phyloP scores from a whole-genome alignment of 2,888 invertebrate species.

The Drosophila setosimentum region DNA sequence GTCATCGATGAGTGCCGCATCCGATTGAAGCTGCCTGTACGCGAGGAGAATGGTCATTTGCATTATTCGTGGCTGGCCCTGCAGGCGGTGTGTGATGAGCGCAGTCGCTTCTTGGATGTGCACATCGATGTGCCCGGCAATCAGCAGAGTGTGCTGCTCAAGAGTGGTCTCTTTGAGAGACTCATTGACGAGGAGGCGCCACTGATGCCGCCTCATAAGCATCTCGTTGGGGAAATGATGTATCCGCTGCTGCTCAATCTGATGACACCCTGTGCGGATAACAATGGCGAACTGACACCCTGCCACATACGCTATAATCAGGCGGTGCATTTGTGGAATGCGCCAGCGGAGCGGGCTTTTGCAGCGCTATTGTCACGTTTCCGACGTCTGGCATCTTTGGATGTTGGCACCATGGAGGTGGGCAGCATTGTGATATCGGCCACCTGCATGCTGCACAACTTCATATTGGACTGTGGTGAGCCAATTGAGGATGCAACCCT shows the following conservation, averaged over 20 bases:
- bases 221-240: constrained; percentile 51
- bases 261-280: constrained; percentile 52
- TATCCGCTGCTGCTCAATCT: constrained; percentile 55
- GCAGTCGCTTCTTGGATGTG: constrained; percentile 49
- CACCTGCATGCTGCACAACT: constrained; percentile 59
- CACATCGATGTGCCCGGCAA: constrained; percentile 49
- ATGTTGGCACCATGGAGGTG: constrained; percentile 41
- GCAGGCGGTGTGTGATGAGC: constrained; percentile 51
- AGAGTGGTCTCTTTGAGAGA: constrained; percentile 52
- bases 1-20: constrained; percentile 52
- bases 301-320: constrained; percentile 48
- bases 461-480: constrained; percentile 50
- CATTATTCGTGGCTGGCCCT: constrained; percentile 28
- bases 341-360: constrained; percentile 39
- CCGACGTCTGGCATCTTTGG: constrained; percentile 38
- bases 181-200: constrained; percentile 42
- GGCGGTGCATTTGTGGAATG: constrained; percentile 48
- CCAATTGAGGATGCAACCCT: constrained; percentile 38
- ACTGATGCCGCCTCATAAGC: constrained; percentile 42
- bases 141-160: constrained; percentile 51
- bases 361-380: constrained; percentile 48
- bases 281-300: constrained; percentile 31
- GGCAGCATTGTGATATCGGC: constrained; percentile 44
- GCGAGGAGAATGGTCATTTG: constrained; percentile 16
- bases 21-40: constrained; percentile 33